Base-by-base conservation (phyloP, 92 coral and sea anemone genomes). In the Epizoanthus illoricatus region DNA sequence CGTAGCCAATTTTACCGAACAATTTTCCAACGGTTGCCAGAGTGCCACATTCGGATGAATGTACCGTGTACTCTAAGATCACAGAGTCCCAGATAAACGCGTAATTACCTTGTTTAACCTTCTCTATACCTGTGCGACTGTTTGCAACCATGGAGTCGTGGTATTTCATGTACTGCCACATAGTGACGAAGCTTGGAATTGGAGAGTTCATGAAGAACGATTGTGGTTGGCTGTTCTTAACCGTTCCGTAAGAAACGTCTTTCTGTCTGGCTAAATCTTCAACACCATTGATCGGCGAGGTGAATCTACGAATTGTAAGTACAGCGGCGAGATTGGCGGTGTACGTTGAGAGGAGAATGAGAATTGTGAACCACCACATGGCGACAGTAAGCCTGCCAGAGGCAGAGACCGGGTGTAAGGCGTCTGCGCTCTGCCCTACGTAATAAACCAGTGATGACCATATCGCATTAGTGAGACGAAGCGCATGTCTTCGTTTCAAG, bases 71-170 rank as follows among this genome's bases (percentile, higher is more conserved):
- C 39, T 94, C 94, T 65, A 94, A 58, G 5, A 92, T 88, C 17
- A 89, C 88, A n/a, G 98, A 94, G 85, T 92, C 98, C 98, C 98
- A 92, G 23, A 94, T 82, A 69, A 94, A 92, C 10, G 97, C 98
- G 39, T 73, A 94, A 17, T 87, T 84, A 8, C 90, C 90, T 23
- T 89, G 23, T 47, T 87, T 90, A 12, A 81, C 94, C 68, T 39
- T 90, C 17, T 70, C 83, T 5, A 94, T 88, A 9, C 97, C 98
- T 49, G 84, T 84, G 1, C 73, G 17, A 59, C 91, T 93, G 76
- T 43, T 80, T 0, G 74, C 79, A 15, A 94, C 90, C 4, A 92
- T 79, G 7, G 92, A 87, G 13, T 87, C 85, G 47, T 92, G 94
- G 21, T 84, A 91, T 71, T 89, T 80, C 98, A 95, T 95, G 83